Evolutionary conservation across 1,140 invertebrate species (phyloP).

Genomic region (Leptinotarsa texana): DNA sequence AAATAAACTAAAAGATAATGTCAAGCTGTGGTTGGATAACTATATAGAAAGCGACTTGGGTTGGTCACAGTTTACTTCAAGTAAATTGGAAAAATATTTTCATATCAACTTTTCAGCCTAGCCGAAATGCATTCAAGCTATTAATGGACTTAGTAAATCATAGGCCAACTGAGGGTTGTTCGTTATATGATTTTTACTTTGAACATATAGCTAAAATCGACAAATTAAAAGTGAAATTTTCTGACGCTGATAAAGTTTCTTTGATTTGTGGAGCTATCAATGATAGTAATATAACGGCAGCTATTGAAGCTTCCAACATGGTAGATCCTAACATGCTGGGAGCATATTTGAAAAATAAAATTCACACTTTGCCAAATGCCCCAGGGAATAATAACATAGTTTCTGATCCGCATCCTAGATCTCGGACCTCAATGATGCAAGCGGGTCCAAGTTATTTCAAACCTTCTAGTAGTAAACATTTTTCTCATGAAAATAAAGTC

Average conservation of each 20-base stretch:
- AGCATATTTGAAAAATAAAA: background rate
- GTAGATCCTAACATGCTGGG: background rate
- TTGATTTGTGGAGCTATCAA: constrained; percentile 17
- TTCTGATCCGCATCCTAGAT: background rate
- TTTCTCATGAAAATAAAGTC: background rate
- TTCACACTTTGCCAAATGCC: background rate
- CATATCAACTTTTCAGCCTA: constrained; percentile 1
- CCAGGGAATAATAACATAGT: no score
- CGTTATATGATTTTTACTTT: constrained; percentile 22
- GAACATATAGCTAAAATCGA: constrained; percentile 13
- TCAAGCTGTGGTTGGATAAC: constrained; percentile 7
- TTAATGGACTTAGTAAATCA: constrained; percentile 20
- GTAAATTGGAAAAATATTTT: constrained; percentile 10
- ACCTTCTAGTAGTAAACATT: background rate
- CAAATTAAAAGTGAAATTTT: constrained; percentile 13
- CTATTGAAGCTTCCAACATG: constrained; percentile 21
- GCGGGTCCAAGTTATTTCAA: background rate
- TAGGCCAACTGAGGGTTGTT: constrained; percentile 7
- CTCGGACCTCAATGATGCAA: background rate
- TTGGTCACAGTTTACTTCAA: constrained; percentile 5
- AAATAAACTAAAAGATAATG: constrained; percentile 21
- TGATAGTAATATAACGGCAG: background rate
- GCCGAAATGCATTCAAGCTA: constrained; percentile 11
- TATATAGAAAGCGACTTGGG: background rate
- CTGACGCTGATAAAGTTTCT: constrained; percentile 23